Evolutionary conservation across 2,113 vertebrate genomes (phyloP).

Genomic region (Coturnix japonica): DNA sequence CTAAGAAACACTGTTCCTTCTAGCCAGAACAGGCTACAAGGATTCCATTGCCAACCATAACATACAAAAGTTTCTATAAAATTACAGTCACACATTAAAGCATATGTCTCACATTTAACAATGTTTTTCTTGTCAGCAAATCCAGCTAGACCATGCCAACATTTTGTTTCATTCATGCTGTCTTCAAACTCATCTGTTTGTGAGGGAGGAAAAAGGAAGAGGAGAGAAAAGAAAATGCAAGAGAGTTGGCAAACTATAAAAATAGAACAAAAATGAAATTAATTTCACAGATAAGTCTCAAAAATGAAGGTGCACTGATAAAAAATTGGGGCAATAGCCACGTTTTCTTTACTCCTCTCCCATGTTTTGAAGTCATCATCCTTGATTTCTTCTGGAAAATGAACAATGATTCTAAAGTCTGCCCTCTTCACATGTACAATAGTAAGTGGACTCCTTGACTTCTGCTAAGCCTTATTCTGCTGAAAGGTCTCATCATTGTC

Average conservation of each 20-base stretch:
- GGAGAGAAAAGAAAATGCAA: conserved; percentile 29
- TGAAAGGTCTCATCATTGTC: not conserved
- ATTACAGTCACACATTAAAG: conserved; percentile 57
- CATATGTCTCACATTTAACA: conserved; percentile 70
- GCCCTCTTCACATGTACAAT: not conserved
- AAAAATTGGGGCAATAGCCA: not conserved
- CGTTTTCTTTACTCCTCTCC: not conserved
- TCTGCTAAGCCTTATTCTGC: not conserved
- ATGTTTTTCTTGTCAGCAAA: conserved; percentile 68
- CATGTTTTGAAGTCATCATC: accelerated
- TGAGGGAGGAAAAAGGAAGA: conserved; percentile 14
- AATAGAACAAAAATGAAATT: not conserved
- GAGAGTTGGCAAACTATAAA: not conserved
- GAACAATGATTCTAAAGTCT: not conserved
- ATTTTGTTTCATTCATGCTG: conserved; percentile 69
- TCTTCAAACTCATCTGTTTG: conserved; percentile 50
- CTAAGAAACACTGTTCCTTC: conserved; percentile 33
- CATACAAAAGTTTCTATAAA: conserved; percentile 60
- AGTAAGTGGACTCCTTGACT: not conserved
- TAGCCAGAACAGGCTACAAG: conserved; percentile 37
- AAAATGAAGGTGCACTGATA: not conserved
- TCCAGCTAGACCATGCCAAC: conserved; percentile 58
- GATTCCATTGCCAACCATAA: conserved; percentile 64
- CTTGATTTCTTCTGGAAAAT: not conserved
- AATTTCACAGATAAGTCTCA: not conserved